Evolutionary conservation across 2,888 invertebrate species (phyloP).

Genomic region (Erebia palarica): DNA sequence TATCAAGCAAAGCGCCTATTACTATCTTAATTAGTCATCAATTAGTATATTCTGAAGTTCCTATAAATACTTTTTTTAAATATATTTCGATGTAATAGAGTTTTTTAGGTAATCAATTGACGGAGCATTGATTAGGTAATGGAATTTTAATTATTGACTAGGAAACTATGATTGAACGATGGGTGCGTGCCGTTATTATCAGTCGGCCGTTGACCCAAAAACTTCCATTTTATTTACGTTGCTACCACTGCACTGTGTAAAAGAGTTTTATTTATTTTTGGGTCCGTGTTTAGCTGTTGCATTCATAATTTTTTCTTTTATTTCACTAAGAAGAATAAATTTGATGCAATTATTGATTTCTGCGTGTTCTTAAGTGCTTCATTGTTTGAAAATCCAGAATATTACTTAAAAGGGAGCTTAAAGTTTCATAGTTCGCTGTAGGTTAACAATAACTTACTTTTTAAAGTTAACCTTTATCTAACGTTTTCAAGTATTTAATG

Average conservation of each 20-base stretch:
- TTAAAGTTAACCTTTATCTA: too few relatives aligned
- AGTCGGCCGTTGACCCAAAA: slow-evolving; percentile 7
- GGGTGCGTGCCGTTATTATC: neutral
- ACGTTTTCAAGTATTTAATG: too few relatives aligned
- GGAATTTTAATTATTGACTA: slow-evolving; percentile 13
- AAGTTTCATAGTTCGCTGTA: too few relatives aligned
- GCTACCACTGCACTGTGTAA: neutral
- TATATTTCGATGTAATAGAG: neutral
- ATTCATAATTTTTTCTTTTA: too few relatives aligned
- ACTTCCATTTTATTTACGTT: neutral
- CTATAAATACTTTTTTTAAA: neutral
- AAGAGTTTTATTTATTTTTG: too few relatives aligned
- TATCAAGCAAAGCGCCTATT: neutral
- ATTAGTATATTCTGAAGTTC: neutral
- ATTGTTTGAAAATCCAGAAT: too few relatives aligned
- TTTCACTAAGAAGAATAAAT: too few relatives aligned
- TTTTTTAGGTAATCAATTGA: slow-evolving; percentile 10
- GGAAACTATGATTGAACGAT: slow-evolving; percentile 11
- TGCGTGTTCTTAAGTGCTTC: too few relatives aligned
- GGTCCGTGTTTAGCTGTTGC: too few relatives aligned
- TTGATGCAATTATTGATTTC: too few relatives aligned
- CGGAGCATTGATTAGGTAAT: slow-evolving; percentile 3
- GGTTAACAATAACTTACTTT: too few relatives aligned
- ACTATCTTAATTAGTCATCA: neutral
- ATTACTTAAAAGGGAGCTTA: too few relatives aligned